A percentile compares a stretch with the other conserved stretches of the same genome.
Evolutionary conservation across 2,113 vertebrate species (phyloP).

Genomic region (Phalacrocorax carbo): DNA sequence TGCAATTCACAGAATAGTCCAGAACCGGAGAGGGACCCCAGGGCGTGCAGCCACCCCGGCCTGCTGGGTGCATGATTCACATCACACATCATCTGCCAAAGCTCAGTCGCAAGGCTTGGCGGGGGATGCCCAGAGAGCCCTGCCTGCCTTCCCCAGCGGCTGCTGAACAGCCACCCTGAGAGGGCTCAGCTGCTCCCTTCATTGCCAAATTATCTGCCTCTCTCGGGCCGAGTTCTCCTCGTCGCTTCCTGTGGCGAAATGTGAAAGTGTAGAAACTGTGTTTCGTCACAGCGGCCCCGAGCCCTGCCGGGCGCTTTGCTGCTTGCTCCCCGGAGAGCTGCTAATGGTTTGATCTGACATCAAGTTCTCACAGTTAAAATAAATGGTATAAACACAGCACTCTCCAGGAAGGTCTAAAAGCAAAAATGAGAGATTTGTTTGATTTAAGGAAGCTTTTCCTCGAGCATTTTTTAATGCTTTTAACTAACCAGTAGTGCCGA

Average conservation of each 20-base stretch:
- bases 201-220: background rate
- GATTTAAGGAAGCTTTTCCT: background rate
- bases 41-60: background rate
- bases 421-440: background rate
- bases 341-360: background rate
- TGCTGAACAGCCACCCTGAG: background rate
- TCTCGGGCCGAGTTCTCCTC: background rate
- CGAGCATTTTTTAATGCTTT: background rate
- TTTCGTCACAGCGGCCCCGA: background rate
- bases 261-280: background rate
- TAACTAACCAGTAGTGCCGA: background rate
- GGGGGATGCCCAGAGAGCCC: background rate
- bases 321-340: background rate
- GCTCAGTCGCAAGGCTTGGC: background rate
- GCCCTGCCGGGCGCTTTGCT: rapidly evolving
- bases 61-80: background rate
- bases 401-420: background rate
- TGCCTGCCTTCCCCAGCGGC: background rate
- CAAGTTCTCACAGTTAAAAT: background rate
- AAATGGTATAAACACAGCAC: background rate
- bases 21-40: background rate
- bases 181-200: background rate
- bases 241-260: background rate
- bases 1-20: background rate
- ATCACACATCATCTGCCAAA: rapidly evolving